Evolutionary conservation across 2,113 vertebrate genomes (phyloP).

Genomic region (Vanacampus margaritifer): DNA sequence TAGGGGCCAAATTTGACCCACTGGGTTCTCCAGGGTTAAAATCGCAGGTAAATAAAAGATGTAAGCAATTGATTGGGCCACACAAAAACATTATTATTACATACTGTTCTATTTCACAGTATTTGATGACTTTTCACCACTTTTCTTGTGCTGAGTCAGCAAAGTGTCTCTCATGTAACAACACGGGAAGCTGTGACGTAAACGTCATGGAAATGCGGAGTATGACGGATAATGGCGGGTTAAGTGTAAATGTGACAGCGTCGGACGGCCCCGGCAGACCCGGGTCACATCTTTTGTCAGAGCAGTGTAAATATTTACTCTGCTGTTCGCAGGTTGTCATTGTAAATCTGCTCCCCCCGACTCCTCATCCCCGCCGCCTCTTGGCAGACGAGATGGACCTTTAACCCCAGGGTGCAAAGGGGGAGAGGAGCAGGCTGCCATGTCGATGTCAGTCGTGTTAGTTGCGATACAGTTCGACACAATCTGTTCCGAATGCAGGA

Average conservation of each 20-base stretch:
- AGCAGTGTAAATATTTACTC: conserved; percentile 70
- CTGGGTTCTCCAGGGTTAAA: too few relatives aligned
- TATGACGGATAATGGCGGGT: conserved; percentile 8
- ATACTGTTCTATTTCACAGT: not conserved
- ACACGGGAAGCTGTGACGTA: conserved; percentile 1
- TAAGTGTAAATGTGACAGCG: conserved; percentile 30
- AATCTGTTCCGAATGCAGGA: not conserved
- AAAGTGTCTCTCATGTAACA: conserved; percentile 36
- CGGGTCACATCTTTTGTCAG: conserved; percentile 61
- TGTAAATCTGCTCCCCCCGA: conserved; percentile 57
- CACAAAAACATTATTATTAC: not conserved
- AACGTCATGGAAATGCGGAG: not conserved
- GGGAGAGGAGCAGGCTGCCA: conserved; percentile 49
- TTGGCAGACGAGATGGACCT: conserved; percentile 64
- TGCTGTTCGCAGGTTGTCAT: conserved; percentile 54
- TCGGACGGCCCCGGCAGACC: conserved; percentile 45
- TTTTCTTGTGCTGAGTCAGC: conserved; percentile 35
- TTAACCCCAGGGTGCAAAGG: conserved; percentile 60
- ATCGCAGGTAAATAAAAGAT: too few relatives aligned
- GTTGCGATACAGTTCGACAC: not conserved
- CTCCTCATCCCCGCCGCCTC: conserved; percentile 43
- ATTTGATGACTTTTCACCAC: conserved; percentile 2
- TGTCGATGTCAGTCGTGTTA: conserved; percentile 39
- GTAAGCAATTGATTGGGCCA: too few relatives aligned
- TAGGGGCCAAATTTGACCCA: too few relatives aligned